A percentile compares a stretch with the other conserved stretches of the same genome.
Conservation (phyloP, 2,888 invertebrate species). For the Nephrotoma guestfalica region DNA sequence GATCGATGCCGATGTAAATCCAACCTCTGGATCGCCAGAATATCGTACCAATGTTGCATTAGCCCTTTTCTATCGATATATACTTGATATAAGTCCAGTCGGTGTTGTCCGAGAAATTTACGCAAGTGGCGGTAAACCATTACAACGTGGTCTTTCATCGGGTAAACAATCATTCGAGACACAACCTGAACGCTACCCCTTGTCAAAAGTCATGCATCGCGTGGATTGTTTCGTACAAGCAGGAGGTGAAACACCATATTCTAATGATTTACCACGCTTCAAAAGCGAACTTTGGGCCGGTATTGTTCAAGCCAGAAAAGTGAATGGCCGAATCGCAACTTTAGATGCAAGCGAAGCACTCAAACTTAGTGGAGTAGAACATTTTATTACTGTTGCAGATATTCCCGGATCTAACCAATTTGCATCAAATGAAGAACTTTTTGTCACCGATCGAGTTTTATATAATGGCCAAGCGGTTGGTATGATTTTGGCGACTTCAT, state of each 20-base stretch:
- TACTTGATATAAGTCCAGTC: constrained; percentile 32
- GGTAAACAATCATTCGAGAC: constrained; percentile 45
- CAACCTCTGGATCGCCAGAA: constrained; percentile 43
- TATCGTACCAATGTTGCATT: constrained; percentile 47
- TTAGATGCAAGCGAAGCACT: constrained; percentile 52
- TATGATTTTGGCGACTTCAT: constrained; percentile 44
- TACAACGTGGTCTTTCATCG: constrained; percentile 39
- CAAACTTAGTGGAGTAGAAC: constrained; percentile 29
- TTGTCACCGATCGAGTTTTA: constrained; percentile 11
- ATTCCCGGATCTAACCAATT: constrained; percentile 48
- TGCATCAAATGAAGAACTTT: constrained; percentile 14
- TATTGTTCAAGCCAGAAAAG: constrained; percentile 46
- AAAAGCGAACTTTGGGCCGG: constrained; percentile 41
- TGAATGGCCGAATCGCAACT: constrained; percentile 40
- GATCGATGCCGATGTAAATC: constrained; percentile 38
- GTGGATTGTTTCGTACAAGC: constrained; percentile 41
- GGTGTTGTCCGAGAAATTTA: constrained; percentile 23
- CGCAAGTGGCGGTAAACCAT: constrained; percentile 34
- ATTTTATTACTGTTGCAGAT: constrained; percentile 46
- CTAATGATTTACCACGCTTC: constrained; percentile 28
- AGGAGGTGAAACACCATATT: constrained; percentile 34
- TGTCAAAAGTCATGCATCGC: constrained; percentile 48
- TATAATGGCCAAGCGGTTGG: constrained; percentile 50
- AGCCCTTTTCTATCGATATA: constrained; percentile 38
- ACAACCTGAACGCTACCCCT: constrained; percentile 43